Percentiles rank a stretch among this genome's conserved stretches.
These are phyloP conservation scores for Asteroscopus sphinx DNA, from an alignment of 2,888 invertebrate genomes.

Conservation along the genomic window DNA sequence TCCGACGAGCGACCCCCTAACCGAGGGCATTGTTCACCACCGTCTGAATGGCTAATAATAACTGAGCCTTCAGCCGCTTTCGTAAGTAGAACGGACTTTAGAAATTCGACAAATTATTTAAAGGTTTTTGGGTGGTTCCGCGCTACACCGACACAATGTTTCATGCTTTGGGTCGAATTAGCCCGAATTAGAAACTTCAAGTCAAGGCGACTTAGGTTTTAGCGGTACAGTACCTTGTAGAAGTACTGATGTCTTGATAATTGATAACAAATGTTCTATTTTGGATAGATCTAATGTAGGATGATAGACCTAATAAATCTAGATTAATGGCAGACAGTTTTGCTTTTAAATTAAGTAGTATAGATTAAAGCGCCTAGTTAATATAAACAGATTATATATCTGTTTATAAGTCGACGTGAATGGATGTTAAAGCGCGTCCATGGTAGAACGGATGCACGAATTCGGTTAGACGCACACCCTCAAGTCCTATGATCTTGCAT, in stretches of 20 bases:
- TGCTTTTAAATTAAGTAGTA: slow-evolving; percentile 28
- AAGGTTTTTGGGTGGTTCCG: slow-evolving; percentile 67
- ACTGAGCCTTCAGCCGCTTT: slow-evolving; percentile 77
- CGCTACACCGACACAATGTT: slow-evolving; percentile 51
- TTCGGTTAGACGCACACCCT: slow-evolving; percentile 52
- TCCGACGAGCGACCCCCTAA: slow-evolving; percentile 81
- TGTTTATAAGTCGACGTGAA: slow-evolving; percentile 31
- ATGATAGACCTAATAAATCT: not conserved
- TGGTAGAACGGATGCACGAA: slow-evolving; percentile 36
- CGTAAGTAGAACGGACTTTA: slow-evolving; percentile 82
- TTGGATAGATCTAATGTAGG: slow-evolving; percentile 11
- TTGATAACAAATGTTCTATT: slow-evolving; percentile 21
- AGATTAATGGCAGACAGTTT: slow-evolving; percentile 32
- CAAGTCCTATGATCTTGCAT: slow-evolving; percentile 30
- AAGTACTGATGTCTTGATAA: slow-evolving; percentile 20
- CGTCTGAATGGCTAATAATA: slow-evolving; percentile 82
- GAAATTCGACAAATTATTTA: slow-evolving; percentile 70
- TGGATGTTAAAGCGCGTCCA: slow-evolving; percentile 18
- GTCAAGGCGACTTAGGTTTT: slow-evolving; percentile 21
- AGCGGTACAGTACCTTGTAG: slow-evolving; percentile 15
- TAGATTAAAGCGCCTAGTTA: slow-evolving; percentile 28
- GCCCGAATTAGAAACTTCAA: slow-evolving; percentile 50
- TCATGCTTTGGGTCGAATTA: slow-evolving; percentile 54
- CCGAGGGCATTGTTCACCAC: slow-evolving; percentile 80
- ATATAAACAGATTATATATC: slow-evolving; percentile 26